Percentiles rank a stretch among this genome's conserved stretches.
Conservation (phyloP, 2,113 vertebrate species). For the Apaloderma vittatum region DNA sequence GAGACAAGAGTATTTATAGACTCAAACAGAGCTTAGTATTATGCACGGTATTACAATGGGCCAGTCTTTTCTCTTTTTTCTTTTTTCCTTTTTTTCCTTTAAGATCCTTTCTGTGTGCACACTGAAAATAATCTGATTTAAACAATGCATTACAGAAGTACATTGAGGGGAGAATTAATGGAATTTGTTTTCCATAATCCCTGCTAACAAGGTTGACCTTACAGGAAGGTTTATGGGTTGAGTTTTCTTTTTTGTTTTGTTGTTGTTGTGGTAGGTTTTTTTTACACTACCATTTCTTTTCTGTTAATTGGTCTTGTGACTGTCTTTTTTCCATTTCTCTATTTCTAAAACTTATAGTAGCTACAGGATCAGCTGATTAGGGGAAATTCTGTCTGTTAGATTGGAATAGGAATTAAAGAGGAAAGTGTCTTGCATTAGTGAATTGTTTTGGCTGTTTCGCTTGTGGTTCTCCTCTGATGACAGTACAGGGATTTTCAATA, state of each 20-base stretch:
- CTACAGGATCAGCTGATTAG: neutral
- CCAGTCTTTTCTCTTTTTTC: neutral
- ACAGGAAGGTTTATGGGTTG: neutral
- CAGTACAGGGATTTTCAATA: neutral
- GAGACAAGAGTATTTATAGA: slow-evolving; percentile 37
- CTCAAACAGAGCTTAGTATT: slow-evolving; percentile 38
- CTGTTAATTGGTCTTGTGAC: slow-evolving; percentile 40
- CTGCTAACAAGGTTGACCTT: slow-evolving; percentile 59
- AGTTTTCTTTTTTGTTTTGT: too few relatives aligned
- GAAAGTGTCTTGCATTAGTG: neutral
- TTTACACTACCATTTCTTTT: neutral
- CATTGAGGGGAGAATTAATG: slow-evolving; percentile 33
- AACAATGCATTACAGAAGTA: slow-evolving; percentile 53
- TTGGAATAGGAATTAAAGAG: neutral
- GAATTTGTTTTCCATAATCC: slow-evolving; percentile 59
- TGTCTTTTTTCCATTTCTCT: neutral
- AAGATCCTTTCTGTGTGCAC: slow-evolving; percentile 22
- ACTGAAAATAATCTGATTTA: slow-evolving; percentile 66
- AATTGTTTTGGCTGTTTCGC: neutral
- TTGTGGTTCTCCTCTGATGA: neutral
- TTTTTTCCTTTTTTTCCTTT: neutral
- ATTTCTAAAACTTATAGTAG: neutral
- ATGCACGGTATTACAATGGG: slow-evolving; percentile 32
- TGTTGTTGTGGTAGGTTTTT: neutral
- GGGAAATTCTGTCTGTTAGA: neutral